phyloP scores from a whole-genome alignment of 2,888 invertebrate species.

The Cephonodes hylas region DNA sequence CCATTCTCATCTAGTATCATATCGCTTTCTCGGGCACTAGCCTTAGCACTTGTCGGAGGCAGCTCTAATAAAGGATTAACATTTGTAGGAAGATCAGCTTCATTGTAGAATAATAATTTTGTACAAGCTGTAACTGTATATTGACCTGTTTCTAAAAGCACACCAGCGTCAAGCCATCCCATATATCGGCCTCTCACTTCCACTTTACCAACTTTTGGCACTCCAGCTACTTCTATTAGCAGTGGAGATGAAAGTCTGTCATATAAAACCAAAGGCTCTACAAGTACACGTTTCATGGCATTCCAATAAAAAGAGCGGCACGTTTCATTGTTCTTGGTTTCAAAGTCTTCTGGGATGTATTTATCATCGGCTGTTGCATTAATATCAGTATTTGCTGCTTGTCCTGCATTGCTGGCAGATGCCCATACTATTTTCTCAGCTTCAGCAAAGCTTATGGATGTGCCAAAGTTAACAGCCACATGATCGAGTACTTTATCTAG shows the following conservation, averaged over 20 bases:
- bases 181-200: constrained; percentile 65
- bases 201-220: constrained; percentile 58
- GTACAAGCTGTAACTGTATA: constrained; percentile 51
- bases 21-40: constrained; percentile 49
- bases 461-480: constrained; percentile 51
- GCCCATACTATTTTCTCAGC: constrained; percentile 62
- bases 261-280: constrained; percentile 45
- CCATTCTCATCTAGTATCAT: constrained; percentile 50
- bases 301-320: constrained; percentile 67
- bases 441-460: constrained; percentile 47
- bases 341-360: constrained; percentile 53
- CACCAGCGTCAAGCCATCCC: constrained; percentile 59
- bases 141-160: constrained; percentile 59
- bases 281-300: constrained; percentile 61
- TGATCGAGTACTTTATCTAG: constrained; percentile 47
- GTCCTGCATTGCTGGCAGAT: constrained; percentile 47
- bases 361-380: constrained; percentile 52
- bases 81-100: constrained; percentile 44
- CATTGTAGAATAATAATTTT: constrained; percentile 50
- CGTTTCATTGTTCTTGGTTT: constrained; percentile 24
- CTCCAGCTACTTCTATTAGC: constrained; percentile 66
- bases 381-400: constrained; percentile 49
- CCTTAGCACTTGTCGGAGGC: constrained; percentile 63
- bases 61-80: constrained; percentile 53
- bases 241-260: constrained; percentile 48